Evolutionary conservation across 1,140 invertebrate species (phyloP), one percentile per base, ranked within the genome.

Genomic region (Akabosia matsudoensis): DNA sequence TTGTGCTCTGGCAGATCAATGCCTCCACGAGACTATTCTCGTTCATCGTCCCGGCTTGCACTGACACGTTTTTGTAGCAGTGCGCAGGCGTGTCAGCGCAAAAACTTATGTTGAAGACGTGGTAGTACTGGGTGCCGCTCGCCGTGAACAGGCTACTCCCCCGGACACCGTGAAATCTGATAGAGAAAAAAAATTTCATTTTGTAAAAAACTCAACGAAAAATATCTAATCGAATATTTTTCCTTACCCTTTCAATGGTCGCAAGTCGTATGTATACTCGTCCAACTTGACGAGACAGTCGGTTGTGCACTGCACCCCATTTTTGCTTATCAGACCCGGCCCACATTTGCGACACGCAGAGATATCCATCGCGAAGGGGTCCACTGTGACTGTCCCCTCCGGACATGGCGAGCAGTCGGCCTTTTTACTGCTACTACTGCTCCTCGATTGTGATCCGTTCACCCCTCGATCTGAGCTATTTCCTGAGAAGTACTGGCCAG

Each of bases 71-170:
- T 73, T 81, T 81, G 52, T 78, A 73, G 81, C 88, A 88, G 13
- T 82, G 81, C 22, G 84, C 86, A 70, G 82, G 79, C 16, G 81
- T 78, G 34, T 82, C 79, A 16, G 85, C 86, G 84, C 89, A 90
- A 10, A 90, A 82, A 73, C 85, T 86, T 18, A 89, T 84, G 80
- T 89, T 89, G 80, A 89, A 90, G 26, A 87, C 82, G 82, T 90
- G 89, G 79, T 84, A 88, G 80, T 89, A 90, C 76, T 87, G 84
- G 22, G 86, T 88, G 16, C 89, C 89, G 79, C 86, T 87, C 1
- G 86, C 85, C 7, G 88, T 88, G 81, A 90, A 90, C 28, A 88
- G 78, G 28, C 82, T 82, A 77, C 83, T 85, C 14, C 86, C 86
- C 54, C 83, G 82, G 51, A 88, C 83, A 74, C 82, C 82, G 45